Conservation (phyloP, 2,888 invertebrate species). For the Coelopa pilipes region DNA sequence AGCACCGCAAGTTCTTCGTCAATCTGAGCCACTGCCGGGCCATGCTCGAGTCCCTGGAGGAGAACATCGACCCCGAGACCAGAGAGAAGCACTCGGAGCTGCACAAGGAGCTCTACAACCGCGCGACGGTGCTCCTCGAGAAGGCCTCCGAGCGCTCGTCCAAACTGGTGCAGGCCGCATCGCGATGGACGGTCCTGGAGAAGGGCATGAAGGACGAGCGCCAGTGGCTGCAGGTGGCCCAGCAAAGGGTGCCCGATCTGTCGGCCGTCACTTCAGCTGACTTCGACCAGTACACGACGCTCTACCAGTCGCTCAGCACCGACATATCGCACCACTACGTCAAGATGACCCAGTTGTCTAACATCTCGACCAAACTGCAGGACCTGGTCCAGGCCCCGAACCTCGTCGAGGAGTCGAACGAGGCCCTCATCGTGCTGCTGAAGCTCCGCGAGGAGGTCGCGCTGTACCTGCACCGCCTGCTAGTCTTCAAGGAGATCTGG, state of each 20-base stretch:
- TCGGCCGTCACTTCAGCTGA: slow-evolving; percentile 84
- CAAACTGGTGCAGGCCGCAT: slow-evolving; percentile 85
- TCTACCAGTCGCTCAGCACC: slow-evolving; percentile 82
- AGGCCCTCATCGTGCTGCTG: slow-evolving; percentile 77
- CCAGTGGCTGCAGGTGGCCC: slow-evolving; percentile 85
- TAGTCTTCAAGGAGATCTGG: slow-evolving; percentile 84
- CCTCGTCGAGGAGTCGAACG: slow-evolving; percentile 78
- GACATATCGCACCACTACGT: slow-evolving; percentile 85
- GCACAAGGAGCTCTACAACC: slow-evolving; percentile 80
- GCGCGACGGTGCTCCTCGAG: slow-evolving; percentile 81
- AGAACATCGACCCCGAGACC: slow-evolving; percentile 84
- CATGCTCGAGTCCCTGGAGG: slow-evolving; percentile 86
- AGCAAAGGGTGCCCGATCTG: slow-evolving; percentile 84
- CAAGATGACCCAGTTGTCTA: slow-evolving; percentile 78
- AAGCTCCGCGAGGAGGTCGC: slow-evolving; percentile 82
- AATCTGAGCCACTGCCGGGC: slow-evolving; percentile 88
- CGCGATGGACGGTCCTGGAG: slow-evolving; percentile 83
- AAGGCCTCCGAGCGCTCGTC: slow-evolving; percentile 84
- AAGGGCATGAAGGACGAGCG: slow-evolving; percentile 85
- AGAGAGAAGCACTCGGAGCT: slow-evolving; percentile 77
- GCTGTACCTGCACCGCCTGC: slow-evolving; percentile 75
- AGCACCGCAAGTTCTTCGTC: slow-evolving; percentile 88
- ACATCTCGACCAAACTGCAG: slow-evolving; percentile 78
- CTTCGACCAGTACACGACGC: slow-evolving; percentile 84
- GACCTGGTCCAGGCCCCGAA: slow-evolving; percentile 80